Base-by-base conservation (phyloP, 2,113 vertebrate species). In the Peromyscus leucopus region DNA sequence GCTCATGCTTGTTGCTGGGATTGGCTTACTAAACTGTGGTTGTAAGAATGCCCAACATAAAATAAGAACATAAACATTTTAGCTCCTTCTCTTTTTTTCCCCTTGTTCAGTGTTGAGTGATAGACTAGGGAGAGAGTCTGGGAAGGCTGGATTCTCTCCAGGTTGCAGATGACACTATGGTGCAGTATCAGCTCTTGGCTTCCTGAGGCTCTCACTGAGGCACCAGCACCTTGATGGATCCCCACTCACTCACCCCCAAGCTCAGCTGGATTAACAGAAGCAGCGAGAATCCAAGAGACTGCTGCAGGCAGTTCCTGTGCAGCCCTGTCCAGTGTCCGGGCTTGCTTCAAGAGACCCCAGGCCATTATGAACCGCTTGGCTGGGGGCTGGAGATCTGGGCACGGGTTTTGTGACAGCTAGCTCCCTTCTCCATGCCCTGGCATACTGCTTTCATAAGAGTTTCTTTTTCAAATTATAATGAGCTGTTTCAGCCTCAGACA, bases 401-500 rank as follows among this genome's bases (percentile, higher is more conserved):
- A 57, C 33, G 94, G 79, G 39, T 72, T 91, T 94, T 76, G 7
- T 94, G 87, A 95, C 26, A 13, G 5, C 78, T 80, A 13, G 5
- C 78, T 80, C 36, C 42, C 24, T 21, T 89, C 69, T 93, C 74
- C n/a, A 15, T 42, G 72, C n/a, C 78, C 5, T 84, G 28, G 83
- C 51, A 46, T 86, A 89, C 36, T 89, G 57, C 78, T 97, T 94
- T 95, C 67, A 90, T 72, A 89, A 65, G 88, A 80, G 51, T 75
- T 89, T 91, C 48, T 36, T 61, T 94, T 88, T 65, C 48, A 48
- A 82, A 89, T 89, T 65, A 79, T 85, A 65, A 82, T 82, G 55
- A 96, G 83, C 91, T 89, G 51, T 96, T 95, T 93, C 72, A 78
- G 61, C 65, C 57, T 42, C 55, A 69, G 57, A 96, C 93, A 36